Evolutionary conservation across 2,797 vertebrate species (phyloP).

Genomic region (Enteromius afrohamiltoni): DNA sequence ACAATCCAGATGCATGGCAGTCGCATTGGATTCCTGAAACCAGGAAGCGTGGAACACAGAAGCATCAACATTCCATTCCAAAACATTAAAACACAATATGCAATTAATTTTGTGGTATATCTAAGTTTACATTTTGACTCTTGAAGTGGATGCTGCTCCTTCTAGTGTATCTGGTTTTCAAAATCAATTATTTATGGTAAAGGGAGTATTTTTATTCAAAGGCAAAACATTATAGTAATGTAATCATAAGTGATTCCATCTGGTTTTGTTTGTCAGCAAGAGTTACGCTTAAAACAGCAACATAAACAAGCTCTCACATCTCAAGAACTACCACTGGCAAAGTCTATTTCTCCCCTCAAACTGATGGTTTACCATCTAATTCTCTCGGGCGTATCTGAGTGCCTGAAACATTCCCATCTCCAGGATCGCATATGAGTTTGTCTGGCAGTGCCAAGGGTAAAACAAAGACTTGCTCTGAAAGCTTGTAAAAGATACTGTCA

Average conservation of each 20-base stretch:
- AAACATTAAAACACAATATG: constrained; percentile 5
- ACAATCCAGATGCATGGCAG: neutral
- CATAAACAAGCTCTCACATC: constrained; percentile 74
- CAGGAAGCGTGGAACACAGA: neutral
- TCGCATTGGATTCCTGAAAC: neutral
- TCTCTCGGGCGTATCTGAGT: constrained; percentile 74
- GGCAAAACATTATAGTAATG: constrained; percentile 69
- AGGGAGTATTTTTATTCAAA: constrained; percentile 67
- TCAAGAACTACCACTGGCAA: constrained; percentile 70
- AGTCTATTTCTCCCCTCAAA: constrained; percentile 69
- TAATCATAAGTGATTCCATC: constrained; percentile 77
- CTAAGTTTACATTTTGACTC: neutral
- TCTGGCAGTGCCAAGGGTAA: constrained; percentile 76
- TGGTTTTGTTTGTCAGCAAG: constrained; percentile 76
- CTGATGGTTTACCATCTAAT: constrained; percentile 80
- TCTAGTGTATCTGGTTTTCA: constrained; percentile 54
- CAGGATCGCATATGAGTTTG: constrained; percentile 75
- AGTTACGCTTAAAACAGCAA: constrained; percentile 73
- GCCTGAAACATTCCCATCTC: constrained; percentile 76
- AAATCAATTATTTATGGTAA: constrained; percentile 72
- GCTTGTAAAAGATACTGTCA: constrained; percentile 71
- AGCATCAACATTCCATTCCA: neutral
- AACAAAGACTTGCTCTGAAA: constrained; percentile 72
- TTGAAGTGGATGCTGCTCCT: constrained; percentile 4
- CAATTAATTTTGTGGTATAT: neutral